Evolutionary conservation across 2,888 invertebrate genomes (phyloP), one percentile per base, ranked within the genome.

Genomic region (Odontocolon sp.): DNA sequence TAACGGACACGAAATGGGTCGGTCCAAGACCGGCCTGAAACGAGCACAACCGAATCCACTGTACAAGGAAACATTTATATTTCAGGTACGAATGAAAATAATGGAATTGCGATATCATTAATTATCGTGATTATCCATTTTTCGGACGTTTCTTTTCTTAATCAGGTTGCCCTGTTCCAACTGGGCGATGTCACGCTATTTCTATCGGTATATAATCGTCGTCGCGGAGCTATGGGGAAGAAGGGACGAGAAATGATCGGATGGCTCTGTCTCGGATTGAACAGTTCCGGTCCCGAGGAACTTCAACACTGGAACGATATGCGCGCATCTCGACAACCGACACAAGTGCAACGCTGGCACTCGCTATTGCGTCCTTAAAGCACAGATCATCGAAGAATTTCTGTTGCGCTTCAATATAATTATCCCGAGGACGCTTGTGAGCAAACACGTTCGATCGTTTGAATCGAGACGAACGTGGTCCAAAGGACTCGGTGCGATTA

Each of bases 191-290:
- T 98, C 64, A 98, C 98, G 1, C 92, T 98, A 81, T 97, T 98
- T 95, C 94, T 98, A 79, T 97, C 97, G 0, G 96, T 98, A 70
- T 98, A 98, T 93, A 95, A 94, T 87, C 96, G 97, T 89, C 95
- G 97, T 80, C 95, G 97, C 83, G 96, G 98, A 89, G 95, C 95
- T 80, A 98, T 98, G 91, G 95, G 97, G 81, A 95, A 95, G 82
- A 98, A 98, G 89, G 95, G 97, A 82, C 97, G 98, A 88, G 98
- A 98, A 91, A 97, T 98, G 96, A 96, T 98, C 82, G 98, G 98
- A 76, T 98, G 98, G 98, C 97, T 98, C 92, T 96, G 97, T 77
- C 91, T 98, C 71, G 98, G 98, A 3, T 93, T 96, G 89, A 97
- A 96, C 91, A 95, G 97, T 83, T 97, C 97, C 68, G 97, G 98